A percentile compares a stretch with the other conserved stretches of the same genome.
Evolutionary conservation across 2,797 vertebrate genomes (phyloP).

Genomic region (Peromyscus aztecus): DNA sequence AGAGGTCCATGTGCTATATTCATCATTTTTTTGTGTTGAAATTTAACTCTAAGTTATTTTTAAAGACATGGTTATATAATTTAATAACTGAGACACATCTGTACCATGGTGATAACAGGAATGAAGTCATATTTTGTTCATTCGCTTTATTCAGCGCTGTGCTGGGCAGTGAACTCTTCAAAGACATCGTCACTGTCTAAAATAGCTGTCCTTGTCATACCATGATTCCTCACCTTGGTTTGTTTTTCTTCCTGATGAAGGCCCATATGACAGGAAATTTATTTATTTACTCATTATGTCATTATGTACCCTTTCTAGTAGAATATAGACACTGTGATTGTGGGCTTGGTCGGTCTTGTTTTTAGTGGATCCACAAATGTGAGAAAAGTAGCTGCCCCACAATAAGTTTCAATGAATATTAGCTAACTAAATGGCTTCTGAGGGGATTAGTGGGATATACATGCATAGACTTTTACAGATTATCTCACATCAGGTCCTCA

Average conservation of each 20-base stretch:
- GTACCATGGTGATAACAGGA: background rate
- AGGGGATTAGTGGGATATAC: background rate
- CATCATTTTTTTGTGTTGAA: background rate
- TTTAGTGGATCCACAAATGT: background rate
- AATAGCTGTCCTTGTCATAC: background rate
- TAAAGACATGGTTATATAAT: background rate
- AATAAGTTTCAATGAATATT: background rate
- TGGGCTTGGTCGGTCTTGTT: background rate
- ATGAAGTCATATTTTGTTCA: background rate
- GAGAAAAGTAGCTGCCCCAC: background rate
- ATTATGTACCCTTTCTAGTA: background rate
- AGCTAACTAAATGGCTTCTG: background rate
- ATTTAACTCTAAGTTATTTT: background rate
- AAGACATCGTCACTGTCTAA: background rate
- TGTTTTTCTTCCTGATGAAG: background rate
- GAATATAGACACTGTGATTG: background rate
- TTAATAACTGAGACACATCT: background rate
- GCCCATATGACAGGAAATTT: background rate
- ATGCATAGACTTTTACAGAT: background rate
- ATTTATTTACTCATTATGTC: background rate
- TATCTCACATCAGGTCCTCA: background rate
- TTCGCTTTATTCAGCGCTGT: background rate
- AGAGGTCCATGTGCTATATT: background rate
- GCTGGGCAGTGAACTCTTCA: background rate
- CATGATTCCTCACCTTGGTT: background rate